Evolutionary conservation across 2,888 invertebrate genomes (phyloP), one percentile per base, ranked within the genome.

Genomic region (Apotomis turbidana): DNA sequence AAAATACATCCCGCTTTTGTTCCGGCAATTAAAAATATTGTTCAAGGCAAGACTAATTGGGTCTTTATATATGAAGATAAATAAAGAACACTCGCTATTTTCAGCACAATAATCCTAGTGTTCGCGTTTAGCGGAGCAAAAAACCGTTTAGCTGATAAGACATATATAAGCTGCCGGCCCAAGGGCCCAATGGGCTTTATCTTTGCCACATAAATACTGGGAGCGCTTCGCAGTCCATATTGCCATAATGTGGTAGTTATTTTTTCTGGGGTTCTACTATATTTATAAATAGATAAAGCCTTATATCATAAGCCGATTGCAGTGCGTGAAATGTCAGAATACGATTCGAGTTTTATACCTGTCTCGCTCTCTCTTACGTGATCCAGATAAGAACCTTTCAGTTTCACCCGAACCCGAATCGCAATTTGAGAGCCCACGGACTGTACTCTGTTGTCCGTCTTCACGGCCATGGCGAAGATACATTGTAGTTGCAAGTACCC

Each of bases 201-300:
- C 85, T 87, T 79, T 80, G 79, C 76, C 83, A 81, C 86, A 87
- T 88, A 88, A 89, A 88, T 87, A 87, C 41, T 77, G 78, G 77
- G 76, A 78, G 78, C 82, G 84, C 80, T 80, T 82, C 80, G 76
- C 77, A 76, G 79, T 77, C 76, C 76, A 54, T 54, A 8, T 27
- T 8, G 54, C 13, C 27, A 54, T 54, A 1, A 54, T 13, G 8
- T 8, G 15, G 4, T 15, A 54, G 15, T 54, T 41, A 41, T 41
- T 5, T 41, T 6, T 6, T 27, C 27, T 27, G 27, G 27, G 27
- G 27, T 27, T 27, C 27, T 27, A 2, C 1, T 27, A 27, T 27
- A 27, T 27, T 27, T 27, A 27, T 27, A 2, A 27, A 27, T 2
- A 27, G 27, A 27, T 27, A 27, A 27, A 27, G 27, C 27, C 27